Conservation (phyloP, 2,888 invertebrate species). For the Melikaiella ostensackeni region DNA sequence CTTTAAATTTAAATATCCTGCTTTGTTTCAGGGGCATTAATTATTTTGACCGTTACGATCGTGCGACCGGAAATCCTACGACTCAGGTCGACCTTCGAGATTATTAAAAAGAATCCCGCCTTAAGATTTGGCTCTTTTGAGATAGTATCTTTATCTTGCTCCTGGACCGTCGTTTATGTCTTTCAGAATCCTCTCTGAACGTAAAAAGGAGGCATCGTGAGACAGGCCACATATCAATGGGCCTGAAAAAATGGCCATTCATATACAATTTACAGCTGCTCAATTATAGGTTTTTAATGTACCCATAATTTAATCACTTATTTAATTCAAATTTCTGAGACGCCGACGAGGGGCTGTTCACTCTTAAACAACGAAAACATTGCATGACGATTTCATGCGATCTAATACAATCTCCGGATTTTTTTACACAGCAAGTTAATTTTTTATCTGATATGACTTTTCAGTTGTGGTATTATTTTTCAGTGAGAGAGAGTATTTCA, state of each 20-base stretch:
- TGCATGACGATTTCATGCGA: too few species aligned
- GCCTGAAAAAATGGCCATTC: constrained; percentile 28
- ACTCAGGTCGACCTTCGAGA: constrained; percentile 56
- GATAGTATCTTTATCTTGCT: constrained; percentile 48
- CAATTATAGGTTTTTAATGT: constrained; percentile 32
- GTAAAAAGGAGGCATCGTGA: constrained; percentile 49
- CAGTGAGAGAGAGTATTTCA: too few species aligned
- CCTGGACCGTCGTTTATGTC: constrained; percentile 42
- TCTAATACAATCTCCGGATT: too few species aligned
- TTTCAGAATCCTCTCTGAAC: constrained; percentile 44
- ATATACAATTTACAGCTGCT: constrained; percentile 28
- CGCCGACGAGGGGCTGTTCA: too few species aligned
- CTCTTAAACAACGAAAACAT: too few species aligned
- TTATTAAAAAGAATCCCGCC: constrained; percentile 56
- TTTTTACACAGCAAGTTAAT: too few species aligned
- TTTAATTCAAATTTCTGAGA: neutral
- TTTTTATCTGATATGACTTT: too few species aligned
- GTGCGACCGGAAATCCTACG: constrained; percentile 63
- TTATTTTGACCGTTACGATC: constrained; percentile 64
- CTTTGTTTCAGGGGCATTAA: constrained; percentile 57
- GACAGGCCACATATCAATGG: constrained; percentile 33
- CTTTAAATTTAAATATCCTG: constrained; percentile 46
- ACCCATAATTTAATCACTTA: constrained; percentile 28
- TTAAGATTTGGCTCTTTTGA: constrained; percentile 57
- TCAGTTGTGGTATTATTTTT: too few species aligned